Percentiles rank a stretch among this genome's conserved stretches.
Conservation (phyloP, 2,797 vertebrate genomes). For the Pseudocheirus occidentalis region DNA sequence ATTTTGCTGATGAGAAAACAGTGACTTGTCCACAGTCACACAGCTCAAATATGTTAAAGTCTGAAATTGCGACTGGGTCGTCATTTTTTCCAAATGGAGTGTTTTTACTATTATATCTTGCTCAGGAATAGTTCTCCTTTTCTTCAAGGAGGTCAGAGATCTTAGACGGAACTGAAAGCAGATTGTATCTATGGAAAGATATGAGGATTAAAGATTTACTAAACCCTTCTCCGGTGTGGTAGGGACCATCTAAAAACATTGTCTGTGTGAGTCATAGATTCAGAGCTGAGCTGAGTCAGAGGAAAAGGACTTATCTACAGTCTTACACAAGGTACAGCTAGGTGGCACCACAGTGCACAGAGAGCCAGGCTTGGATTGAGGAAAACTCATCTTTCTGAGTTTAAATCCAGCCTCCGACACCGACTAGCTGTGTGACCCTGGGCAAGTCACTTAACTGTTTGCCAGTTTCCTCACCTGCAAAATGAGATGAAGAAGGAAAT, state of each 20-base stretch:
- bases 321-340: not conserved
- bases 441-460: not conserved
- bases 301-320: not conserved
- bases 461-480: not conserved
- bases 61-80: not conserved
- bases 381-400: not conserved
- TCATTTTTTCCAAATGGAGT: not conserved
- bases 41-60: not conserved
- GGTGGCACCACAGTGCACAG: not conserved
- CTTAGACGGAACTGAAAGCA: not conserved
- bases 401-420: not conserved
- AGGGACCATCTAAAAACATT: conserved; percentile 19
- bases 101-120: not conserved
- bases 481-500: not conserved
- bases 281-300: not conserved
- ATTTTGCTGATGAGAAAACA: not conserved
- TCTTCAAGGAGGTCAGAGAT: not conserved
- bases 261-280: conserved; percentile 28
- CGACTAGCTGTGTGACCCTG: not conserved
- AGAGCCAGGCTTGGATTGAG: not conserved
- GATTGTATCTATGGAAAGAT: conserved; percentile 15
- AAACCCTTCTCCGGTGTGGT: conserved; percentile 29
- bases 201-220: conserved; percentile 27
- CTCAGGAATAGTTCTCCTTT: not conserved
- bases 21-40: not conserved